Base-by-base conservation (phyloP, 2,113 vertebrate species). In the Ammospiza caudacuta region DNA sequence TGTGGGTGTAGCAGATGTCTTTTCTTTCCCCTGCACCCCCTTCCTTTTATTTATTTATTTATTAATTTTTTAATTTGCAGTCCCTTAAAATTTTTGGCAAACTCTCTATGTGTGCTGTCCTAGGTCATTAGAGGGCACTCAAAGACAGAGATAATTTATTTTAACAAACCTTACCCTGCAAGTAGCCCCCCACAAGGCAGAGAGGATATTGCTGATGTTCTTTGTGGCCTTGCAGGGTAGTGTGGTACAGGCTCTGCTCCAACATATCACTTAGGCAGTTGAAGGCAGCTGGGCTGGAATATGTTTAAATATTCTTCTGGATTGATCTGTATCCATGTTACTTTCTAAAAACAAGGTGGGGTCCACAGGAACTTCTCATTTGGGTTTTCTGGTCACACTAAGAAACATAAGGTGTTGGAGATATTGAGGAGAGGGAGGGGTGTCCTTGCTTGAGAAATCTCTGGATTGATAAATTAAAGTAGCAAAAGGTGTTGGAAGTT, bases 1-100 rank as follows among this genome's bases (percentile, higher is more conserved):
- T 81, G 82, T 87, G 83, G 89, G 86, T 88, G 82, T 91, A 96
- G 80, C 89, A 95, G 91, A 87, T 93, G 87, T 87, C 77, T 88
- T 73, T 51, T 59, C 15, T 74, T 35, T 37, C 12, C 24, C 43
- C 16, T 54, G 54, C 37, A 33, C 1, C 4, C 6, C 22, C 11
- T 1, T 2, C 2, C 2, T 4, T 11, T 43, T 37, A 37, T 61
- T 6, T 35, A 9, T 7, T 29, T 62, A 37, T 63, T 33, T 39
- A 19, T 35, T 44, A 41, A 43, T 44, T 63, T 33, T 41, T 28
- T 0, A 68, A 61, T 70, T 47, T 76, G 11, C 19, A 28, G 7
- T 83, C 47, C 14, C 41, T 64, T 89, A 12, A 69, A 74, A 3
- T 33, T 92, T 83, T 90, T 70, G 31, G 44, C 28, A 55, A 43